These are phyloP conservation scores for Nomada hirtipes DNA, from an alignment of 2,888 invertebrate species.

Conservation along the genomic window DNA sequence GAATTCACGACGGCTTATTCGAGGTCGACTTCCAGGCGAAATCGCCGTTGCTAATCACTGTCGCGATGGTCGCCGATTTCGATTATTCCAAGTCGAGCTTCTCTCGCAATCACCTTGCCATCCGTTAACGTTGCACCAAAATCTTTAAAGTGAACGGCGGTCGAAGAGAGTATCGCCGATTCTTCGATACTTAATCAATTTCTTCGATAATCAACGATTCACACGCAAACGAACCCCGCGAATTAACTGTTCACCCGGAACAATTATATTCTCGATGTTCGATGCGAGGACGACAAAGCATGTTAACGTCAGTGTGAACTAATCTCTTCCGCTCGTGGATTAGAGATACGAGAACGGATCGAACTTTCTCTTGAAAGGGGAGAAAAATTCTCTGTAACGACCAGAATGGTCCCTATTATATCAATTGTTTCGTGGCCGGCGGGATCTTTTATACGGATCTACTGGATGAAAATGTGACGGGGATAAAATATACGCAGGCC, in stretches of 20 bases:
- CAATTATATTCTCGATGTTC: constrained; percentile 31
- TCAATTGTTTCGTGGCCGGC: background rate
- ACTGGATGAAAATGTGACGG: background rate
- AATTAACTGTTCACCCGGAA: constrained; percentile 28
- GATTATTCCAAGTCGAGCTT: background rate
- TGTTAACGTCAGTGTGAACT: background rate
- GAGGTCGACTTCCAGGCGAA: background rate
- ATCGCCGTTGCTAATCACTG: constrained; percentile 12
- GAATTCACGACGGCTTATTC: background rate
- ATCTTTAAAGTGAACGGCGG: no score
- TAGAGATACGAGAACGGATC: background rate
- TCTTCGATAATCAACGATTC: constrained; percentile 1
- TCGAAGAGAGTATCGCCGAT: no score
- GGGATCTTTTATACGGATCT: constrained; percentile 9
- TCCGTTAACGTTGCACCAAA: no score
- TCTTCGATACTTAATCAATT: no score
- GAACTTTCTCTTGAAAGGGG: constrained; percentile 8
- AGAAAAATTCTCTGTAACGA: background rate
- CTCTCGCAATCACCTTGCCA: no score
- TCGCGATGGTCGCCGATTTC: constrained; percentile 1
- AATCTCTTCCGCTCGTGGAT: background rate
- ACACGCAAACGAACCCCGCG: constrained; percentile 15
- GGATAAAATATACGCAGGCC: background rate
- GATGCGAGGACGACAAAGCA: constrained; percentile 8
- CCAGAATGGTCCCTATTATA: background rate